A percentile compares a stretch with the other conserved stretches of the same genome.
Conservation (phyloP, 2,888 invertebrate species). For the Phragmatobia fuliginosa region DNA sequence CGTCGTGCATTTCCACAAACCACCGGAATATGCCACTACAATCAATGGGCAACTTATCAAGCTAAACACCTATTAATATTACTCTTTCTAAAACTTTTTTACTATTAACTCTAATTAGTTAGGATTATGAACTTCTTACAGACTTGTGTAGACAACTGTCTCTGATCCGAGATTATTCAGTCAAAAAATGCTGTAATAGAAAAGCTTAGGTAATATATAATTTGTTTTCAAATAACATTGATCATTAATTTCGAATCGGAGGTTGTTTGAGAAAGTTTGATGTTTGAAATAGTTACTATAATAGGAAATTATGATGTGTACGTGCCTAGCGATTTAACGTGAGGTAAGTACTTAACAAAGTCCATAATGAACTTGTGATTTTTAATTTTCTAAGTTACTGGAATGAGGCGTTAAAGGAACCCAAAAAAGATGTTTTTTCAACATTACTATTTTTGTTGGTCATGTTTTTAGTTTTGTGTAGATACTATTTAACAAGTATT, state of each 20-base stretch:
- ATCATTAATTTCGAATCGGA: neutral
- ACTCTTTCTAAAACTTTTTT: neutral
- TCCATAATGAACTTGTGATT: neutral
- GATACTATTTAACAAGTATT: neutral
- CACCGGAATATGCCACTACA: slow-evolving; percentile 14
- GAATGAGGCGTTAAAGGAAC: neutral
- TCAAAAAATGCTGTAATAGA: neutral
- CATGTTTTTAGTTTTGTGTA: too few relatives aligned
- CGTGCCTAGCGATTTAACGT: neutral
- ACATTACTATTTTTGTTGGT: neutral
- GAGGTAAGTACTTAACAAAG: neutral
- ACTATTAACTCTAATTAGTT: neutral
- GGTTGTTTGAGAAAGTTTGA: neutral
- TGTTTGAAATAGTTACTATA: neutral
- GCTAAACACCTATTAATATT: neutral
- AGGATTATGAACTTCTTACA: neutral
- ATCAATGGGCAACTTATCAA: slow-evolving; percentile 11
- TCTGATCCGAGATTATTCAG: neutral
- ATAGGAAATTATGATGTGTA: neutral
- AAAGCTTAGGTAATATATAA: neutral
- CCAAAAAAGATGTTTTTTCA: neutral
- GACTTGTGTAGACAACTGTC: neutral
- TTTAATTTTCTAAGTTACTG: neutral
- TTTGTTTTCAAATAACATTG: neutral
- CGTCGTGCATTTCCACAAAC: slow-evolving; percentile 12